Evolutionary conservation across 92 coral and sea anemone genomes (phyloP), one percentile per base, ranked within the genome.

Genomic region (Zoanthus solanderi): DNA sequence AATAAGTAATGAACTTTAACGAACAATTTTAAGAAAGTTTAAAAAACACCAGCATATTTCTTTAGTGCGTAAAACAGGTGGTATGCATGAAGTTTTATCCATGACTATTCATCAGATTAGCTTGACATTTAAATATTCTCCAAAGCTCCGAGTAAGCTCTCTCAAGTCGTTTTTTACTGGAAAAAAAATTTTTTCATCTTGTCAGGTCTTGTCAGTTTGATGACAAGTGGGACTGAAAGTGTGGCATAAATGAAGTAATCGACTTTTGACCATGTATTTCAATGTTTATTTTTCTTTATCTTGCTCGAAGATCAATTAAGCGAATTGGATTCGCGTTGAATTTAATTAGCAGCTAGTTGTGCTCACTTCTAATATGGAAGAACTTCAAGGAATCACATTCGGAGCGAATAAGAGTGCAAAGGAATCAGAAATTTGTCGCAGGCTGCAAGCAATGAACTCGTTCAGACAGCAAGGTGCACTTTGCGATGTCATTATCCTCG

Each of bases 371-470:
- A 61, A 58, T 17, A 81, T 81, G 85, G 85, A 79, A 79, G 84
- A 81, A 66, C 46, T 81, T 44, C 85, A 81, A 61, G 75, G 75
- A 28, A 81, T 81, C 75, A 81, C 85, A 5, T 81, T 81, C 29
- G 85, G 61, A 11, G 75, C 75, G 66, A 81, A 81, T 18, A 81
- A 81, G 75, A 63, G 75, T n/a, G 85, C 85, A 13, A 81, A 81
- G 46, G 85, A 81, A 68, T 81, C 85, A 16, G 85, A 81, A 81
- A 81, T 81, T 66, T 81, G 74, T 71, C 85, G 85, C 58, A 81
- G 85, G 46, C 12, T 81, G 60, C 57, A 67, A 12, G 34, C 74
- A 7, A 66, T 81, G 10, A 81, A 81, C 45, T 53, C 85, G 61
- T 81, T 81, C 75, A 65, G 85, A 81, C 46, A 58, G 15, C 85